phyloP scores from a whole-genome alignment of 2,113 vertebrate species.

The Equus quagga region DNA sequence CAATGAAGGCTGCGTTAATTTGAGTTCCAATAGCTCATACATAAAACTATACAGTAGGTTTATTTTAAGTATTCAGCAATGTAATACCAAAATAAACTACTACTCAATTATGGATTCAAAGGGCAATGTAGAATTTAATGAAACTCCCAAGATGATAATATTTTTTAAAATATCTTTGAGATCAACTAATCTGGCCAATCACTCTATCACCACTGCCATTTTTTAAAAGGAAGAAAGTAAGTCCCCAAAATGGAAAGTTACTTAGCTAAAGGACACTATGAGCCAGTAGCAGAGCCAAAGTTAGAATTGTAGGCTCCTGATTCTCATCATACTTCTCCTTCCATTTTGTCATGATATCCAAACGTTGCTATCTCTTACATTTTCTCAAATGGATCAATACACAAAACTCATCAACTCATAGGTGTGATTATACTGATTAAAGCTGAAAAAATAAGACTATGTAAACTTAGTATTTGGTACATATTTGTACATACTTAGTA shows the following conservation, averaged over 20 bases:
- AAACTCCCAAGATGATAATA: not conserved
- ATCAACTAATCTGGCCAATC: not conserved
- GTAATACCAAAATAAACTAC: not conserved
- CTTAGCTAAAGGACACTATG: not conserved
- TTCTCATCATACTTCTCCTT: not conserved
- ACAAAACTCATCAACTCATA: not conserved
- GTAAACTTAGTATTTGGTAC: not conserved
- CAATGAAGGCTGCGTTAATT: not conserved
- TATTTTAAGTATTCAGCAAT: not conserved
- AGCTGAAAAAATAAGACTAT: not conserved
- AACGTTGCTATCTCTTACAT: not conserved
- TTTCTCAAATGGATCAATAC: not conserved
- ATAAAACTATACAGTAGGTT: not conserved
- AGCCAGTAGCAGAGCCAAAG: not conserved
- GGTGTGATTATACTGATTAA: not conserved
- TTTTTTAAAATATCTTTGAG: not conserved
- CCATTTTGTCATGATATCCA: not conserved
- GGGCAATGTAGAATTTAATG: conserved; percentile 5
- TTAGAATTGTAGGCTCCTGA: not conserved
- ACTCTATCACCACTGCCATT: not conserved
- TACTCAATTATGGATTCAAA: not conserved
- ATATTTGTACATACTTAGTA: not conserved
- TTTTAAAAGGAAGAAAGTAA: not conserved
- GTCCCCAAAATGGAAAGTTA: not conserved
- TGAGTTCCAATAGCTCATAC: not conserved